Base-by-base conservation (phyloP, 2,888 invertebrate species). In the Meghimatium bilineatum region DNA sequence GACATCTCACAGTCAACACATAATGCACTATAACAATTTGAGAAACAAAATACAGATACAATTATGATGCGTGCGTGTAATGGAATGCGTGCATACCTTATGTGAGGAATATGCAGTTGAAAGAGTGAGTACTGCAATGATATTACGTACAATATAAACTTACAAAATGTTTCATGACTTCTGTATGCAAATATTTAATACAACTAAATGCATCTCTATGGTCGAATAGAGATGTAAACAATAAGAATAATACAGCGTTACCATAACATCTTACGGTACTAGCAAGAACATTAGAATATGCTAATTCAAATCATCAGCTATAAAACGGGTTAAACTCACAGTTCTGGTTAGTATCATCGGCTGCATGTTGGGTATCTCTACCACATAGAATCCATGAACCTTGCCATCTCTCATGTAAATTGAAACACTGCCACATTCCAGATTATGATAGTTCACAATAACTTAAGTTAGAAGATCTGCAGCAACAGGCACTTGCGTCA, bases 361-460 rank as follows among this genome's bases (percentile, higher is more conserved):
- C 3, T 17, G 56, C 17, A 23, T 38, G 38, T 26, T 34, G 71
- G 26, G 38, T 34, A 71, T 71, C 71, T 71, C 71, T 71, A 26
- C 71, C 71, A 38, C 71, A 71, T 3, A 71, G 71, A 1, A 71
- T 36, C 71, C 71, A 71, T 26, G 71, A 38, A 17, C 71, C 71
- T n/a, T 71, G 71, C 71, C 71, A 71, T 71, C 38, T 36, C 23
- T 71, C 71, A 8, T 36, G 26, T n/a, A 71, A 26, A 38, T 38
- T 38, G 38, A 71, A 71, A 26, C 71, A 71, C 38, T 38, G 34
- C 71, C 71, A 71, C 71, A 71, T 71, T 38, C 23, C 71, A 5
- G 34, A 12, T 14, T 17, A 26, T 38, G 71, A 71, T 71, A 23
- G 38, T 38, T 38, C 26, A 26, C 38, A 38, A 56, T 20, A 56